Percentiles rank a stretch among this genome's conserved stretches.
These are phyloP conservation scores for Gonocerus acuteangulatus DNA, from an alignment of 2,888 invertebrate species.

Conservation along the genomic window DNA sequence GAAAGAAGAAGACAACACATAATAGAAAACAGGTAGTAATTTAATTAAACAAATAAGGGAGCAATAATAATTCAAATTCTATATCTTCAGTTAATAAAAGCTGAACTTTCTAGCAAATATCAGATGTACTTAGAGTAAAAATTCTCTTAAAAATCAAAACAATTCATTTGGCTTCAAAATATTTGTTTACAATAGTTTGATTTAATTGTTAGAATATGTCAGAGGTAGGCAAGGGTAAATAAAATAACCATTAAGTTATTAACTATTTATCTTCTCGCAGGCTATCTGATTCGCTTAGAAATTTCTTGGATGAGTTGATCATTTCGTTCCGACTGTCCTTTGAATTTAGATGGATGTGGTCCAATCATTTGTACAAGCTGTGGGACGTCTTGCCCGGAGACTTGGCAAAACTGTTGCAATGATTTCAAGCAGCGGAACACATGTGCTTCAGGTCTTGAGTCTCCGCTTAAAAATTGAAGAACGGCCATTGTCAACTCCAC, in stretches of 20 bases:
- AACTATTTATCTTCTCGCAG: background rate
- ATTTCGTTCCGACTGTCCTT: constrained; percentile 69
- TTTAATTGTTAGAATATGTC: no score
- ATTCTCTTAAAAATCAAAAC: no score
- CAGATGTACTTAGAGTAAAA: no score
- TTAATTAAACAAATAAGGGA: no score
- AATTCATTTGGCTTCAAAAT: no score
- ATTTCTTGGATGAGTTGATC: constrained; percentile 74
- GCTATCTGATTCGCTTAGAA: constrained; percentile 44
- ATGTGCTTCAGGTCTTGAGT: constrained; percentile 68
- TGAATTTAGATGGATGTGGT: constrained; percentile 73
- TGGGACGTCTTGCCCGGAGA: constrained; percentile 74
- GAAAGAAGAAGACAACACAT: no score
- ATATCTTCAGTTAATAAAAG: no score
- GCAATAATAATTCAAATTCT: no score
- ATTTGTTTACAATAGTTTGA: no score
- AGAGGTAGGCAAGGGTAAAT: background rate
- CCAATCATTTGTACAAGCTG: constrained; percentile 86
- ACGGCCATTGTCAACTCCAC: constrained; percentile 86
- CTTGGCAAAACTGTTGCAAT: constrained; percentile 63
- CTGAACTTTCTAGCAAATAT: no score
- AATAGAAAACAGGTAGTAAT: no score
- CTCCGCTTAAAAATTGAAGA: constrained; percentile 75
- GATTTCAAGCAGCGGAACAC: constrained; percentile 72
- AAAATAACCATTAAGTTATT: background rate